Evolutionary conservation across 2,797 vertebrate genomes (phyloP), one percentile per base, ranked within the genome.

Genomic region (Paguma larvata): DNA sequence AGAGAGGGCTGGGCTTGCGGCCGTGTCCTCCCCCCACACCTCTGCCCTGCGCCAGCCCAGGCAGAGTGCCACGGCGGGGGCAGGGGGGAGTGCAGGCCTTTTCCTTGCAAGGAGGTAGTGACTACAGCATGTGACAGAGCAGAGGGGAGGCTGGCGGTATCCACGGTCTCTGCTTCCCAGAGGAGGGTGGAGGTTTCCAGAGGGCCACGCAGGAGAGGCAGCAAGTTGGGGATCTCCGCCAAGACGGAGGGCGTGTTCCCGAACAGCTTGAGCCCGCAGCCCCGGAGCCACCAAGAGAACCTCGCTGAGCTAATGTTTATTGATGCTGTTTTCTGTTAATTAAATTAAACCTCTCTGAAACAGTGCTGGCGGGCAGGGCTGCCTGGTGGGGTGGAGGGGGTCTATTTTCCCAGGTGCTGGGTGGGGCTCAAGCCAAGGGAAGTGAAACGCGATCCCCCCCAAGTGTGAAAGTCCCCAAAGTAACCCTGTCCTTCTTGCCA

Each of bases 351-450:
- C 59, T 65, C 63, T 78, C 80, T 65, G 21, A 67, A 91, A 85
- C 65, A 0, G 46, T 1, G 72, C 80, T 62, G 86, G 93, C 78
- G 19, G 78, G 63, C 94, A 16, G 38, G 34, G 62, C 15, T 2
- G 53, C 92, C 86, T n/a, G 62, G 56, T 59, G 63, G 27, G 41
- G 65, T 16, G 12, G 41, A 12, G n/a, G 23, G 86, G 77, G 23
- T 83, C 92, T 98, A 53, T 98, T 98, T 98, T 94, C 95, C 93
- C 98, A 98, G 97, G 95, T 97, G 97, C 85, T 80, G 85, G 95
- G 97, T 77, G 93, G 85, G 85, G 96, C 44, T n/a, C 21, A 1
- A 84, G 93, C 63, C 89, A 94, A 94, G 94, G 53, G 62, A 38
- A 86, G 94, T 51, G 97, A 91, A 97, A 97, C 46, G 1, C 0